Evolutionary conservation across 2,797 vertebrate species (phyloP), one percentile per base, ranked within the genome.

Genomic region (Enteromius argenteus): DNA sequence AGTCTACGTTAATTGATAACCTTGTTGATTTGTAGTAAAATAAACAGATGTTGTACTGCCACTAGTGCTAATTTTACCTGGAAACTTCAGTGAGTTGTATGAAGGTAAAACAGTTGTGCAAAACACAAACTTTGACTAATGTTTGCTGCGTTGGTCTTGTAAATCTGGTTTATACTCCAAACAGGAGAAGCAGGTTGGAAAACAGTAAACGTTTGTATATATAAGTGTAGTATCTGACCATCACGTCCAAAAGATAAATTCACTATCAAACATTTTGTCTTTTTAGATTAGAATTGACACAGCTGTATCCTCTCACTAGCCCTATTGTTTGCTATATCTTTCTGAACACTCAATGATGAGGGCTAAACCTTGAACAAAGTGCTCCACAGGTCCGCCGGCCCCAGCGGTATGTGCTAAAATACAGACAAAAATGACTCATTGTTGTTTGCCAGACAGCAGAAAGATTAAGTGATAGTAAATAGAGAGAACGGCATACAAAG

Each of bases 371-470:
- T 8, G 6, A 64, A 79, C 66, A 79, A 84, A 84, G 75, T 13
- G 7, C 15, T n/a, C 13, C 49, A 37, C 62, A 53, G 5, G 64
- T 77, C 37, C 10, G 23, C n/a, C n/a, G 37, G 67, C 66, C 9
- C 9, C 66, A 49, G 74, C 8, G 56, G 62, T 46, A 62, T 7
- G 10, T 82, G 84, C 49, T 30, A 10, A 64, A 44, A 72, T 76
- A 68, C 86, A 77, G 77, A 86, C 85, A 64, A 86, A 74, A 89
- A 85, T 42, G 9, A 87, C 42, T 23, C 21, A 87, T 92, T 94
- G 92, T 93, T 15, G 75, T 87, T 81, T 39, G 78, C 87, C 90
- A 95, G 93, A 93, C 93, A 85, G 89, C 84, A 27, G 81, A 92
- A 90, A 88, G 86, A 90, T 88, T 58, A 79, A 67, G 80, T 64